These are phyloP conservation scores for Microchirus variegatus DNA, from an alignment of 2,797 vertebrate species.

Conservation along the genomic window DNA sequence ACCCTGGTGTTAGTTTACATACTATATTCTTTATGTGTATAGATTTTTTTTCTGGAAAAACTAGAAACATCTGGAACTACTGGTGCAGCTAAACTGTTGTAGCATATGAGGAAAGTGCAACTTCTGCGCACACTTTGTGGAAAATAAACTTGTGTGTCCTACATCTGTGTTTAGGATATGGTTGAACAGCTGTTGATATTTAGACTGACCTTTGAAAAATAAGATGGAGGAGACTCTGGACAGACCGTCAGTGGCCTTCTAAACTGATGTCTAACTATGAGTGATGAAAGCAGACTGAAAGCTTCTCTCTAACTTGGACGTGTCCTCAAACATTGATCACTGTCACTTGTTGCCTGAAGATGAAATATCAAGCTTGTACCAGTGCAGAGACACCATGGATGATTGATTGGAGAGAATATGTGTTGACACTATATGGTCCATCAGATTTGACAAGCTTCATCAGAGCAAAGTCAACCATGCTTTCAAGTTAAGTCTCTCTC, in stretches of 20 bases:
- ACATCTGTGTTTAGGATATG: no score
- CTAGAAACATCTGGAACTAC: no score
- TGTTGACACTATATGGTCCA: conserved; percentile 51
- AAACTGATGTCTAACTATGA: conserved; percentile 17
- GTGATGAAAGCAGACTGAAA: conserved; percentile 32
- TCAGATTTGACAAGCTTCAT: conserved; percentile 56
- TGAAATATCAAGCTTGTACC: conserved; percentile 28
- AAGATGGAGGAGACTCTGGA: neutral
- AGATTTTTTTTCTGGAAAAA: no score
- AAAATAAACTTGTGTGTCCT: no score
- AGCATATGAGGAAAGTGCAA: no score
- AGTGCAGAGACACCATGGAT: conserved; percentile 30
- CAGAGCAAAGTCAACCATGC: conserved; percentile 41
- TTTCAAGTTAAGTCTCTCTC: conserved; percentile 35
- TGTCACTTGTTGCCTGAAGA: conserved; percentile 25
- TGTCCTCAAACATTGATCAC: conserved; percentile 40
- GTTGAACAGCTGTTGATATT: neutral
- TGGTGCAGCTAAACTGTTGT: no score
- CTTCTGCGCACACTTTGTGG: no score
- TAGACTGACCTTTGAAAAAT: neutral
- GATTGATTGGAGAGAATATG: conserved; percentile 54
- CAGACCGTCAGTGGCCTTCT: conserved; percentile 3
- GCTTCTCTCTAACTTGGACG: conserved; percentile 16
- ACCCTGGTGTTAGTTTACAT: no score
- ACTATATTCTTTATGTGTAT: no score